Base-by-base conservation (phyloP, 2,113 vertebrate species). In the Pituophis catenifer region DNA sequence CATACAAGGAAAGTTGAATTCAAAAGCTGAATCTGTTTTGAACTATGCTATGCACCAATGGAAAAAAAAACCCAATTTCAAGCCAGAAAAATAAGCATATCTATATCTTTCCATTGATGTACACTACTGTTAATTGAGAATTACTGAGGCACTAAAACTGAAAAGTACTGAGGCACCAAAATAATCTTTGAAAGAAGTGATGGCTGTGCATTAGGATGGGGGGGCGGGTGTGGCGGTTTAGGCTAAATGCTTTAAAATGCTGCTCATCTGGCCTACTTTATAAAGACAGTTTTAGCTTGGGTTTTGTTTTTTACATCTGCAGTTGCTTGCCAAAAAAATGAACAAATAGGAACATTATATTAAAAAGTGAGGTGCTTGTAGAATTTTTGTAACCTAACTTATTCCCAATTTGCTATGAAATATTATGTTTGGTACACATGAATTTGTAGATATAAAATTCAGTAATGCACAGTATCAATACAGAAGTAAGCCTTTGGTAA, bases 401-500 rank as follows among this genome's bases (percentile, higher is more conserved):
- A 19, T 88, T 93, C n/a, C 17, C 33, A 59, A 5, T 93, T 94
- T 93, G 19, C 23, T 92, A 24, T 92, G 86, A 86, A 93, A 57
- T 13, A 65, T 38, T 19, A 15, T 92, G 5, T 91, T 44, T 92
- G 89, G 59, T 81, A 4, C 44, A 8, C 33, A 81, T 10, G 75
- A 44, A 44, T 44, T 21, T 81, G 8, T 44, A 44, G 75, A 44
- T 81, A 44, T 21, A 81, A 44, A 81, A 21, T 3, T 4, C 52
- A 90, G 75, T 91, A 94, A 53, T 38, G 50, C 0, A 90, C 23
- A 23, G 8, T 48, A 85, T 50, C 48, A 89, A 44, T 65, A 75
- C 91, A 62, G 62, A 90, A 52, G 8, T 94, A 91, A 65, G 58
- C 50, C 38, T 94, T 96, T 92, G 12, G 91, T 91, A 90, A 50